Conservation (phyloP, 1,140 invertebrate species). For the Heterodera carotae region DNA sequence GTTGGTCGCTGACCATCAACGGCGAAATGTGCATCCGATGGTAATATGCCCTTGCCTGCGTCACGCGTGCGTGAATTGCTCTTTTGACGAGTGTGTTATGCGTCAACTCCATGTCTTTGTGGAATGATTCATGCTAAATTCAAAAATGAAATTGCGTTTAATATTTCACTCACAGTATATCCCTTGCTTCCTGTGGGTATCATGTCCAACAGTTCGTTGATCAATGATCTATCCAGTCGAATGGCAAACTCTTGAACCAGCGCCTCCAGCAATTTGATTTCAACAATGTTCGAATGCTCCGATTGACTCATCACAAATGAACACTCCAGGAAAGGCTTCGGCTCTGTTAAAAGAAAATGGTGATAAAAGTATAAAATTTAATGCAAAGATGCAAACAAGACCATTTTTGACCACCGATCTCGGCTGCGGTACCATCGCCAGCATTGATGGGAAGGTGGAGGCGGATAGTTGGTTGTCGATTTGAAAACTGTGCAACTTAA, state of each 20-base stretch:
- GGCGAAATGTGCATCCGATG: conserved; percentile 94
- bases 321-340: conserved; percentile 91
- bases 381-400: no score
- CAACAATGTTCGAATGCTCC: conserved; percentile 82
- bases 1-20: conserved; percentile 76
- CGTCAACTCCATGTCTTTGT: conserved; percentile 65
- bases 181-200: conserved; percentile 20
- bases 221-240: conserved; percentile 88
- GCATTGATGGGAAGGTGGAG: conserved; percentile 87
- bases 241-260: conserved; percentile 91
- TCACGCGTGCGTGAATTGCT: conserved; percentile 58
- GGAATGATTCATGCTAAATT: conserved; percentile 65
- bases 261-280: conserved; percentile 75
- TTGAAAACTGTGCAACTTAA: conserved; percentile 65
- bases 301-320: conserved; percentile 82
- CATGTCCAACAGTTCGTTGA: conserved; percentile 70
- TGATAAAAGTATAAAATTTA: no score
- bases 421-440: conserved; percentile 87
- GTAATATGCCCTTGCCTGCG: conserved; percentile 88
- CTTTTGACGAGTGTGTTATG: conserved; percentile 57
- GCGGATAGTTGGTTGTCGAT: conserved; percentile 72
- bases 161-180: conserved; percentile 22
- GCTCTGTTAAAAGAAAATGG: conserved; percentile 69
- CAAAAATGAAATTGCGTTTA: conserved; percentile 27
- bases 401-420: conserved; percentile 81